Evolutionary conservation across 2,113 vertebrate genomes (phyloP), one percentile per base, ranked within the genome.

Genomic region (Corythoichthys intestinalis): DNA sequence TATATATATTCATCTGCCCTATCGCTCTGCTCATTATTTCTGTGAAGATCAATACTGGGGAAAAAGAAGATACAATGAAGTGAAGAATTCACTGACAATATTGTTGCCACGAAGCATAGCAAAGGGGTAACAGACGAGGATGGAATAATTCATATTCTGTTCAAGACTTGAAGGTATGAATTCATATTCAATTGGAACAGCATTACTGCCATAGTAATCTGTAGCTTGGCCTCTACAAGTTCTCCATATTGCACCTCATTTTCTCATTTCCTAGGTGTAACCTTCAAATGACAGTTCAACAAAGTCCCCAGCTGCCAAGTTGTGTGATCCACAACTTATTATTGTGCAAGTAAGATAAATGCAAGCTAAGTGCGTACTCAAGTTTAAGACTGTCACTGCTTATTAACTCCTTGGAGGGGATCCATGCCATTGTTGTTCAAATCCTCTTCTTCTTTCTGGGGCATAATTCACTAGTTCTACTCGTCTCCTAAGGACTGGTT

Each of bases 41-140:
- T 59, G 63, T 78, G 70, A 70, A 7, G 62, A 69, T 53, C 41
- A 57, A 54, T 68, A 63, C 41, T 20, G 4, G 9, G 14, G 56
- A 38, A 17, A 35, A 38, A 35, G 46, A 58, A 67, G 70, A 77
- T 50, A 17, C 37, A 41, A 69, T 67, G 65, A 75, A 79, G 85
- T 77, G 69, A 83, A 62, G 47, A 28, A 65, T 28, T 65, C 12
- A 61, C 52, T 75, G 76, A 84, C 62, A 66, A 73, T 49, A 83
- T 77, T 15, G 2, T 66, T 73, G 63, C 79, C 39, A 74, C 69
- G 65, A 5, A 14, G 66, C 61, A 70, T 49, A 52, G 37, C 1
- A 38, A 70, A 77, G 68, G 68, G 78, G 70, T 12, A 65, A 62
- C 47, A 13, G 39, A 63, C n/a, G 10, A 34, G 7, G 53, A 54